Conservation (phyloP, 2,888 invertebrate species). For the Hypomecis punctinalis region DNA sequence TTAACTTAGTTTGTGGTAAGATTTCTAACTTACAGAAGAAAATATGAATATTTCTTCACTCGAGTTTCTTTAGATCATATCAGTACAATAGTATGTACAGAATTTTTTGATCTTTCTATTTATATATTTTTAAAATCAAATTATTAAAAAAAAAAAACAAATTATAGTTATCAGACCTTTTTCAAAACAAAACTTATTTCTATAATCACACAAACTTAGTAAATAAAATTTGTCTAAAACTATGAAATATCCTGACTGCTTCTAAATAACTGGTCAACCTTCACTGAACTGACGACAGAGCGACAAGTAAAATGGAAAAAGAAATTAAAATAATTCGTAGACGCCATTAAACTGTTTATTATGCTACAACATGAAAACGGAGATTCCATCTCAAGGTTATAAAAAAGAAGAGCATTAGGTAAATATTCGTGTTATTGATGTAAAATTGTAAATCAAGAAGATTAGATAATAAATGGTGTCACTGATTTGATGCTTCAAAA, state of each 20-base stretch:
- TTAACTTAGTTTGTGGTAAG: no score
- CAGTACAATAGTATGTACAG: no score
- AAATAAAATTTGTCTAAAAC: no score
- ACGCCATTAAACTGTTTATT: conserved; percentile 27
- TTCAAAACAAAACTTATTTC: no score
- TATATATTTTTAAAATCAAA: no score
- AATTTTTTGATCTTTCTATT: no score
- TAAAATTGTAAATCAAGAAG: conserved; percentile 3
- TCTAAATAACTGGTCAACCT: conserved; percentile 23
- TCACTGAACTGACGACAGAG: conserved; percentile 37
- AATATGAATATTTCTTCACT: no score
- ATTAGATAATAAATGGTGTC: not conserved
- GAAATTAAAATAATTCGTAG: conserved; percentile 42
- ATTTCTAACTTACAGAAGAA: no score
- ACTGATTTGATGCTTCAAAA: not conserved
- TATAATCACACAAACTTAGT: no score
- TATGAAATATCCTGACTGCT: not conserved
- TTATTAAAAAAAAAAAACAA: no score
- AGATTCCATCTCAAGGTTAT: conserved; percentile 20
- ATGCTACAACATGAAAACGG: conserved; percentile 34
- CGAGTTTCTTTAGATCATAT: no score
- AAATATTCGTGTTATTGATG: conserved; percentile 11
- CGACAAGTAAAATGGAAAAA: conserved; percentile 36
- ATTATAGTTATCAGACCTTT: no score
- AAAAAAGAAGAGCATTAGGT: conserved; percentile 17